Conservation (phyloP, 2,797 vertebrate species). For the Centropyge bicolor region DNA sequence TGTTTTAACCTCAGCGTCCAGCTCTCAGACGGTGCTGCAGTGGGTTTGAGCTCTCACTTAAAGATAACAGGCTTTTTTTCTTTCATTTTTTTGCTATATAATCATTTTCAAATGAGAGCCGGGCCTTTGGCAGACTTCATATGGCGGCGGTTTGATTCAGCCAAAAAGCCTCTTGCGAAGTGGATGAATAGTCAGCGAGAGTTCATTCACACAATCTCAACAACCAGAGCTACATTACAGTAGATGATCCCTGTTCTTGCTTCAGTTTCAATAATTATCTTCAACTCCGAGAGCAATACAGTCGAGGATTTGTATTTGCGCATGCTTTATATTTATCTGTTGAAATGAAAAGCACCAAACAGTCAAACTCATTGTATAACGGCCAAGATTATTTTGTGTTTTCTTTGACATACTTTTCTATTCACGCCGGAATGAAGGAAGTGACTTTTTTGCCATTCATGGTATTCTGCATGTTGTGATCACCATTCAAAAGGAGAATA, state of each 20-base stretch:
- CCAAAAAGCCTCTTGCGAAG: conserved; percentile 70
- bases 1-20: conserved; percentile 47
- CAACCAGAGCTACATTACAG: conserved; percentile 44
- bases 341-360: conserved; percentile 10
- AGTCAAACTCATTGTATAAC: not conserved
- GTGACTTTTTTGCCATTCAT: conserved; percentile 21
- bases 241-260: conserved; percentile 42
- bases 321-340: conserved; percentile 1
- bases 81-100: conserved; percentile 51
- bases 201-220: conserved; percentile 68
- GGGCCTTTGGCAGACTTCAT: conserved; percentile 70
- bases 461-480: conserved; percentile 30
- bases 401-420: conserved; percentile 12
- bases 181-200: conserved; percentile 74
- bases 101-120: conserved; percentile 79
- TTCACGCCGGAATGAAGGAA: conserved; percentile 4
- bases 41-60: conserved; percentile 41
- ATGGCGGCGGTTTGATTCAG: conserved; percentile 69
- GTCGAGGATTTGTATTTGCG: conserved; percentile 3
- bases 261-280: conserved; percentile 38
- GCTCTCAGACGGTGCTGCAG: conserved; percentile 38
- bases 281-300: not conserved
- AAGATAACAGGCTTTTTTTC: conserved; percentile 61
- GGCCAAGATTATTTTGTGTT: conserved; percentile 17
- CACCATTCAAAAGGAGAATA: conserved; percentile 31